Percentiles rank a stretch among this genome's conserved stretches.
These are phyloP conservation scores for Trinectes maculatus DNA, from an alignment of 2,113 vertebrate genomes.

Conservation along the genomic window DNA sequence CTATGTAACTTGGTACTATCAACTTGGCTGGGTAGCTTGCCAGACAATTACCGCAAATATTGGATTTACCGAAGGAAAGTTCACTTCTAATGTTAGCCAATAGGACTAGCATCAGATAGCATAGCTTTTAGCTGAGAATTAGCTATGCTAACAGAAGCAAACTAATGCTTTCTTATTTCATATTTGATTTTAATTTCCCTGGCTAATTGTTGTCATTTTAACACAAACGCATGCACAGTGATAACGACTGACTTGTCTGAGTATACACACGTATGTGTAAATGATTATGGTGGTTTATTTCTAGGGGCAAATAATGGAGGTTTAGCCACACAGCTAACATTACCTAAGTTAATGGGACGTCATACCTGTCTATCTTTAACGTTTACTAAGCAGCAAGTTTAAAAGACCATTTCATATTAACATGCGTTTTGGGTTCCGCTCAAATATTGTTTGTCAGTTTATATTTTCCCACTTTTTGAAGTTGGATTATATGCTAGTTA, in stretches of 20 bases:
- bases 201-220: too few relatives aligned
- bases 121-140: conserved; percentile 50
- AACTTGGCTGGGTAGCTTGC: neutral
- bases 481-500: conserved; percentile 1
- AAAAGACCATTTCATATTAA: rapidly evolving
- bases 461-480: neutral
- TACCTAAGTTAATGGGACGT: conserved; percentile 15
- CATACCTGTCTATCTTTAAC: conserved; percentile 4
- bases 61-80: conserved; percentile 51
- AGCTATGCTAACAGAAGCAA: conserved; percentile 36
- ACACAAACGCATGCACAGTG: too few relatives aligned
- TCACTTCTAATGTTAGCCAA: conserved; percentile 39
- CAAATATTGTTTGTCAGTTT: rapidly evolving
- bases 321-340: conserved; percentile 33
- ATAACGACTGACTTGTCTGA: neutral
- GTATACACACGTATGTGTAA: rapidly evolving
- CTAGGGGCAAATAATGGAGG: neutral
- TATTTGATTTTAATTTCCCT: too few relatives aligned
- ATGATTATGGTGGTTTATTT: neutral
- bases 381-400: too few relatives aligned
- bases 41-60: neutral
- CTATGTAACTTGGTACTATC: neutral
- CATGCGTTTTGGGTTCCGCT: neutral
- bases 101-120: conserved; percentile 29
- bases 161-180: neutral